Conservation (phyloP, 2,888 invertebrate genomes). For the Spodoptera littoralis region DNA sequence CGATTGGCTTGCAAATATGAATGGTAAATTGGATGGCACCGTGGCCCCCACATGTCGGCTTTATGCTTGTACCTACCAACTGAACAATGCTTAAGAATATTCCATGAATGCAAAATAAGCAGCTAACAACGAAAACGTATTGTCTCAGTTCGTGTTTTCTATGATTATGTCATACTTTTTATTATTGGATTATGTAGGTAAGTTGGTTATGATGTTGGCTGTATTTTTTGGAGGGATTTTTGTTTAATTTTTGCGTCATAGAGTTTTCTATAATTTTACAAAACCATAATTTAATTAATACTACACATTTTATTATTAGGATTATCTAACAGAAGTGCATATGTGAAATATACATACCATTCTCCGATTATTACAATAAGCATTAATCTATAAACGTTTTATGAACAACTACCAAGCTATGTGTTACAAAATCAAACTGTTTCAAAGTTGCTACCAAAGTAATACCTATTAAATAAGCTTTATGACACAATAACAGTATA, state of each 20-base stretch:
- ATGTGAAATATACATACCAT: too few relatives aligned
- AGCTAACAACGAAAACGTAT: constrained; percentile 75
- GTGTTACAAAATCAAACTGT: neutral
- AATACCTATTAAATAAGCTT: neutral
- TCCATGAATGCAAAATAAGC: constrained; percentile 87
- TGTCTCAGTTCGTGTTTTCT: constrained; percentile 76
- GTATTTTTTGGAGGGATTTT: constrained; percentile 35
- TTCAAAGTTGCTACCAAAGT: neutral
- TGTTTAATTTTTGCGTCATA: constrained; percentile 18
- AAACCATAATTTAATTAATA: too few relatives aligned
- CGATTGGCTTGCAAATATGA: constrained; percentile 86
- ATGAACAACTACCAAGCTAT: too few relatives aligned
- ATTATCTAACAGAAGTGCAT: too few relatives aligned
- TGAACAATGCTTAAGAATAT: constrained; percentile 84
- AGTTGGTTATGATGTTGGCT: constrained; percentile 32
- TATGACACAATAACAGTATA: constrained; percentile 20
- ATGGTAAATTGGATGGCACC: constrained; percentile 83
- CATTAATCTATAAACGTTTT: too few relatives aligned
- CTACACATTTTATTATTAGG: too few relatives aligned
- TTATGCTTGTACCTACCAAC: constrained; percentile 74
- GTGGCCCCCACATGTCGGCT: constrained; percentile 70
- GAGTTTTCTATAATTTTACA: neutral
- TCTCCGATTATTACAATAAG: too few relatives aligned
- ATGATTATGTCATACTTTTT: constrained; percentile 77
- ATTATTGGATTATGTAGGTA: constrained; percentile 48